Base-by-base conservation (phyloP, 2,888 invertebrate species). In the Clistopyga incitator region DNA sequence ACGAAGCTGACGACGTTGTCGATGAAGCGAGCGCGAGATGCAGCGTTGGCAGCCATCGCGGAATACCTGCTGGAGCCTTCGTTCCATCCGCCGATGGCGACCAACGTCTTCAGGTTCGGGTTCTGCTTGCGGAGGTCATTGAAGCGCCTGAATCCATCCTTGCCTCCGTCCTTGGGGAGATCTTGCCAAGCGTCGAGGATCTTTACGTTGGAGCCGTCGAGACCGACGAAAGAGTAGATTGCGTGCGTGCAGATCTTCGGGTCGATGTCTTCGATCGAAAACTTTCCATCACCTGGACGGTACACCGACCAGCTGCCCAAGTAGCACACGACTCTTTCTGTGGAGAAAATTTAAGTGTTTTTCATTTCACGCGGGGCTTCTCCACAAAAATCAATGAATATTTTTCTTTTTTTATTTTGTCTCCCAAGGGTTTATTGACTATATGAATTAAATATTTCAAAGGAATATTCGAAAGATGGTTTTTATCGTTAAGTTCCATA, bases 291-390 rank as follows among this genome's bases (percentile, higher is more conserved):
- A 0, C 95, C 95, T 0, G 91, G 91, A 54, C 97, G 94, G 88
- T 97, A 97, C 0, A 95, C 95, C 0, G 97, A 95, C 97, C 97
- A 97, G 6, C 96, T 95, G 2, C 97, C 96, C 86, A 95, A 96
- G 92, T 97, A 97, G 88, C 97, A 97, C 0, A 97, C 94, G 0
- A 97, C 93, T 82, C 95, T 93, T 87, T 95, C 96, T 96, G 89
- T 2, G 71, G 47, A 78, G 52, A 13, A 47, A 67, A 56, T 64
- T 29, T 25, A 1, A 25, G 8, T 59, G 2, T 29, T 25, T 29
- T 25, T 29, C 11, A 23, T 23, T 6, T 1, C 25, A 25, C 1
- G 15, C 2, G 47, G 2, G 20, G 20, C 20, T 10, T 2, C 11
- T 23, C 54, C 1, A 23, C 0, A 20, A 11, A 25, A 56, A 11